phyloP scores from a whole-genome alignment of 2,113 vertebrate species.

The Petrocephalus microphthalmus region DNA sequence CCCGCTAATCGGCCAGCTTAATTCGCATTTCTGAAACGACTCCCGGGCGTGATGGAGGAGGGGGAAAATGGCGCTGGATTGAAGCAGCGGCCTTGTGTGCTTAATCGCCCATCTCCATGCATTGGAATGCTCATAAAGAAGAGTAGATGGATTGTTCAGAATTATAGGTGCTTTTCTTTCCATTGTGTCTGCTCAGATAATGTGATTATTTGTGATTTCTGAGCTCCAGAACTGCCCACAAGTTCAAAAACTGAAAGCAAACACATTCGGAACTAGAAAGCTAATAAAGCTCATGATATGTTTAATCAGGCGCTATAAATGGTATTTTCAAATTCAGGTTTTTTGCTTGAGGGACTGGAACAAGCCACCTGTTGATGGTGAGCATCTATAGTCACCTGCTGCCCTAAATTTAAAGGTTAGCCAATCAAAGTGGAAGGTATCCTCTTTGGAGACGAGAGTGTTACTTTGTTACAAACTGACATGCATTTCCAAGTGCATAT shows the following conservation, averaged over 20 bases:
- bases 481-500: no score
- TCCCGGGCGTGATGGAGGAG: conserved; percentile 51
- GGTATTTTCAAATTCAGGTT: background rate
- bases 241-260: background rate
- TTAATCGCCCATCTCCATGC: background rate
- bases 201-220: background rate
- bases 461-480: no score
- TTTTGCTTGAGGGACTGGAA: background rate
- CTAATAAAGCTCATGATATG: background rate
- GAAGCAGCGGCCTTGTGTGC: conserved; percentile 20
- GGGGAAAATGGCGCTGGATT: conserved; percentile 55
- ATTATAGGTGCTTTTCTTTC: background rate
- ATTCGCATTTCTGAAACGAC: conserved; percentile 66
- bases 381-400: background rate
- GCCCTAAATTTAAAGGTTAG: background rate
- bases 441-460: background rate
- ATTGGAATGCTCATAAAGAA: background rate
- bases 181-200: background rate
- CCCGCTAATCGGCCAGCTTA: conserved; percentile 83
- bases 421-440: background rate
- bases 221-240: background rate
- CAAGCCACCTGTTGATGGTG: background rate
- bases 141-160: conserved; percentile 5
- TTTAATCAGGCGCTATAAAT: background rate
- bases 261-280: background rate